Percentiles rank a stretch among this genome's conserved stretches.
These are phyloP conservation scores for Callyntrura sp. DNA, from an alignment of 2,888 invertebrate genomes.

Conservation along the genomic window DNA sequence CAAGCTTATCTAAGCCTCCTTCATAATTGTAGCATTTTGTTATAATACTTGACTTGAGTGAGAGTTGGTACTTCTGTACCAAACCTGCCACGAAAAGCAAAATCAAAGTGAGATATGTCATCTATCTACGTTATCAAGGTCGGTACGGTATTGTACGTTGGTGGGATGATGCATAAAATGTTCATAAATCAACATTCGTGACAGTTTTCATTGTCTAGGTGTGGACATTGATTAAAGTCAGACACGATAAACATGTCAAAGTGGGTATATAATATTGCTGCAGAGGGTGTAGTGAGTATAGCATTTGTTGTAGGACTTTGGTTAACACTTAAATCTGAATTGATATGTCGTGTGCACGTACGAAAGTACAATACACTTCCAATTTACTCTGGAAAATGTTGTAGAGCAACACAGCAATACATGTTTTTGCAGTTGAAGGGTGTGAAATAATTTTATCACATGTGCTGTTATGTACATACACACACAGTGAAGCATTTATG, in stretches of 20 bases:
- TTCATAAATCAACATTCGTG: not conserved
- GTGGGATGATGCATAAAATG: slow-evolving; percentile 46
- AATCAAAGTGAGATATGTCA: slow-evolving; percentile 15
- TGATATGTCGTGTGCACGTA: not conserved
- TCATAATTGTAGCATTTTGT: not conserved
- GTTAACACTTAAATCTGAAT: slow-evolving; percentile 14
- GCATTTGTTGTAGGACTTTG: slow-evolving; percentile 16
- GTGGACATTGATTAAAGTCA: slow-evolving; percentile 21
- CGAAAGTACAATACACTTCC: not conserved
- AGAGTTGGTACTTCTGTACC: not conserved
- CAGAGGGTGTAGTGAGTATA: slow-evolving; percentile 61
- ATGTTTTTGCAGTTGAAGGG: not conserved
- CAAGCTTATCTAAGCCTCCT: not conserved
- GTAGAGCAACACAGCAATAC: not conserved
- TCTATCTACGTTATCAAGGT: slow-evolving; percentile 14
- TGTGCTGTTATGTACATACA: not conserved
- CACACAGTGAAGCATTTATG: not conserved
- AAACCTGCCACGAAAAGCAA: not conserved
- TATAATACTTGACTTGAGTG: slow-evolving; percentile 1
- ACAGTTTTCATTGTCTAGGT: slow-evolving; percentile 5
- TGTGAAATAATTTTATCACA: too few relatives aligned
- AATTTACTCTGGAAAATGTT: not conserved
- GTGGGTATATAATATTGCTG: slow-evolving; percentile 35
- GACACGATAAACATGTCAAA: slow-evolving; percentile 42
- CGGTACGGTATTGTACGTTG: slow-evolving; percentile 55